Conservation (phyloP, 2,113 vertebrate species). For the Numenius arquata region DNA sequence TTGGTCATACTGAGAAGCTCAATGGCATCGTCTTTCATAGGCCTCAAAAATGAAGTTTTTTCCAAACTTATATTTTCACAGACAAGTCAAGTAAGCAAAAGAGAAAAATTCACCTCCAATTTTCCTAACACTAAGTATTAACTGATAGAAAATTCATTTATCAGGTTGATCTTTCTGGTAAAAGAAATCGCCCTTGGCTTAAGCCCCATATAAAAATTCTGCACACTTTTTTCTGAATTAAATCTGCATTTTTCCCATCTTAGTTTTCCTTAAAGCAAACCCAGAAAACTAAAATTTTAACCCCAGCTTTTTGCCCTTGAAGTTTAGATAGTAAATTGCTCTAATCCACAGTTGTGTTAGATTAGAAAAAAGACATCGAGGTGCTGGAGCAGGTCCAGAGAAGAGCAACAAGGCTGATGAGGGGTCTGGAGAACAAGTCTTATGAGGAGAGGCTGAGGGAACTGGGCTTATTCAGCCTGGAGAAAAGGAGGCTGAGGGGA, state of each 20-base stretch:
- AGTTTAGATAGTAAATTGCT: neutral
- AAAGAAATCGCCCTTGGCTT: constrained; percentile 11
- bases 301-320: neutral
- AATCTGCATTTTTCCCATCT: neutral
- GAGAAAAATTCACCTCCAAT: constrained; percentile 25
- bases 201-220: constrained; percentile 15
- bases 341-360: neutral
- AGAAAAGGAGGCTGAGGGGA: no score
- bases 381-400: no score
- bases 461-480: no score
- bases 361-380: no score
- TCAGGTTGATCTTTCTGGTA: constrained; percentile 40
- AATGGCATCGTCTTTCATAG: neutral
- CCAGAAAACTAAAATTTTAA: neutral
- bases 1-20: neutral
- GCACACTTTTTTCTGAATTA: neutral
- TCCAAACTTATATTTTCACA: constrained; percentile 36
- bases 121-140: constrained; percentile 50
- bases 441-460: no score
- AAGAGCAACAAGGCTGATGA: no score
- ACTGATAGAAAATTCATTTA: constrained; percentile 49
- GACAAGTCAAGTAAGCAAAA: constrained; percentile 43
- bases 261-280: neutral
- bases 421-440: no score
- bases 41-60: neutral